These are phyloP conservation scores for Enteromius unitaeniatus DNA, from an alignment of 2,797 vertebrate species.

Conservation along the genomic window DNA sequence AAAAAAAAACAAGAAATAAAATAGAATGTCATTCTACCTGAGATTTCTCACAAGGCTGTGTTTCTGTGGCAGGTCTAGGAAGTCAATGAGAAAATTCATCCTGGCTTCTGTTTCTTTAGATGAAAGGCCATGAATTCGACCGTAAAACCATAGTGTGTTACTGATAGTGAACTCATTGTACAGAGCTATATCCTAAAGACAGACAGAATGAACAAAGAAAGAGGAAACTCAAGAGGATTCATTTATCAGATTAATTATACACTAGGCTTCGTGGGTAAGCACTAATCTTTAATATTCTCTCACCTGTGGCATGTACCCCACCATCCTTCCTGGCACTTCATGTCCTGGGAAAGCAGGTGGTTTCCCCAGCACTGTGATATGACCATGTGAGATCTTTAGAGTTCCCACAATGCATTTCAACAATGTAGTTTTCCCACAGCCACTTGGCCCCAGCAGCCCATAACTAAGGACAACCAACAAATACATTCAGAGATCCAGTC, in stretches of 20 bases:
- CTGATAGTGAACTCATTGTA: slow-evolving; percentile 84
- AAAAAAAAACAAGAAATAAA: neutral
- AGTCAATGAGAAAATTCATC: slow-evolving; percentile 80
- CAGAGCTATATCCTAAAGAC: slow-evolving; percentile 77
- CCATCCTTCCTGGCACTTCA: slow-evolving; percentile 79
- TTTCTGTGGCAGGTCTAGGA: slow-evolving; percentile 81
- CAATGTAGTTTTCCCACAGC: slow-evolving; percentile 83
- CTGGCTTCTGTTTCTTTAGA: slow-evolving; percentile 75
- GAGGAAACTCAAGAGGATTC: neutral
- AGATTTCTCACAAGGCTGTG: slow-evolving; percentile 79
- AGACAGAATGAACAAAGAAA: neutral
- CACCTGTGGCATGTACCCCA: slow-evolving; percentile 87
- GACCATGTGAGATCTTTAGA: slow-evolving; percentile 79
- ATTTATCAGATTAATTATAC: neutral
- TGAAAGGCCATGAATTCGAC: slow-evolving; percentile 79
- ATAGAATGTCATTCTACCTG: slow-evolving; percentile 68
- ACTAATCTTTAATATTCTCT: slow-evolving; percentile 17
- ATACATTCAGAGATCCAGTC: neutral
- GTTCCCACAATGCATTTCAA: slow-evolving; percentile 85
- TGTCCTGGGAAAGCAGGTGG: slow-evolving; percentile 82
- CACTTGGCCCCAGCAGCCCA: slow-evolving; percentile 81
- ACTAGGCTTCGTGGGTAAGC: neutral
- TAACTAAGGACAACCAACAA: slow-evolving; percentile 69
- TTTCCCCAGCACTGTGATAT: slow-evolving; percentile 80
- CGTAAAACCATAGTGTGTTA: slow-evolving; percentile 80